Base-by-base conservation (phyloP, 2,888 invertebrate genomes). In the Ectobius pallidus region DNA sequence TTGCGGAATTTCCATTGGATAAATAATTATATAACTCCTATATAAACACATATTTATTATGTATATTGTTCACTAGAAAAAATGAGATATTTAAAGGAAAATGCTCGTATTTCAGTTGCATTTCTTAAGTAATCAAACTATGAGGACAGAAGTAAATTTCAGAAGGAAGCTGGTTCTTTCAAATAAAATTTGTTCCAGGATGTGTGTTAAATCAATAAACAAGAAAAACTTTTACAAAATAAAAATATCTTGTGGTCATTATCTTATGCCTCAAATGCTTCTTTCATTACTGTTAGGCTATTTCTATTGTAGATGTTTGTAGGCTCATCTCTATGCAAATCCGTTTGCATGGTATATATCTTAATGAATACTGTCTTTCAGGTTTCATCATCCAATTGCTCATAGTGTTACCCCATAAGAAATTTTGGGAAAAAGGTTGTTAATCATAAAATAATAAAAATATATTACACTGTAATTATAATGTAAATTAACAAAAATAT, bases 401-500 rank as follows among this genome's bases (percentile, higher is more conserved):
- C 73, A 70, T 73, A 73, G 73, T 73, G 67, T 70, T 73, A 62
- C 69, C 71, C 71, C 69, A 55, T 67, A 67, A 73, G 62, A 72
- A 61, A 73, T 74, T 74, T 72, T 74, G 72, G 72, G 46, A 69
- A 49, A 69, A 75, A 73, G 70, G 39, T 75, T 75, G 75, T 75
- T 75, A 75, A 75, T 75, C 72, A 73, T 72, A 71, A 75, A 74
- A 70, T 55, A 63, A 65, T 71, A 61, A 72, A 75, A 75, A 71
- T 69, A 72, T 72, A 74, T 72, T 74, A 71, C 46, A 75, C 52
- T 75, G 72, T 75, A 73, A 75, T 75, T 75, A 75, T 73, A 73
- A 73, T 75, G 75, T 75, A 75, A 73, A 75, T 72, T 71, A 72
- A 74, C 69, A 73, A 73, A 49, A 73, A 68, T 73, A 75, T 73